Conservation (phyloP, 30 jellyfish, hydroid and myxozoan genomes). For the Aurelia aurita complex sp. Pacific region DNA sequence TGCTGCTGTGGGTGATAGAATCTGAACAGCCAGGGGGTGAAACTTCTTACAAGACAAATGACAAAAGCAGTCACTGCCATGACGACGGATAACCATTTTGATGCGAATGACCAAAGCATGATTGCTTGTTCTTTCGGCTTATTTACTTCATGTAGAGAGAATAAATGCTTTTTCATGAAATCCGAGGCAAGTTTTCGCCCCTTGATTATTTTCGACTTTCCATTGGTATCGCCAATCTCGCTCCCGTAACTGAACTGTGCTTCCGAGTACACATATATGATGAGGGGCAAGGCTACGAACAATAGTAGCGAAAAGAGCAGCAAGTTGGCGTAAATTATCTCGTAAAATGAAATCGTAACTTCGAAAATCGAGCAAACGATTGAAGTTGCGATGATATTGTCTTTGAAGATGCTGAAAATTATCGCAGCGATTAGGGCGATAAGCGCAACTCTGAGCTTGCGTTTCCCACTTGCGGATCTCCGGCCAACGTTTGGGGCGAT, state of each 20-base stretch:
- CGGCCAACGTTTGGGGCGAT: slow-evolving; percentile 33
- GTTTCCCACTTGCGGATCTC: slow-evolving; percentile 43
- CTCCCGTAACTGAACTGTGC: slow-evolving; percentile 32
- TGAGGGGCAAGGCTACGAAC: slow-evolving; percentile 27
- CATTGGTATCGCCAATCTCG: slow-evolving; percentile 4
- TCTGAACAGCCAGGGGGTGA: slow-evolving; percentile 23
- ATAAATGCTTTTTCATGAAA: slow-evolving; percentile 34
- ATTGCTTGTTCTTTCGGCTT: not conserved
- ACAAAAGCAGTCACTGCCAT: not conserved
- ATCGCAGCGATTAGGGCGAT: slow-evolving; percentile 4
- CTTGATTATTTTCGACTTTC: not conserved
- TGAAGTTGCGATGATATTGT: slow-evolving; percentile 30
- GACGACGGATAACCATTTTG: slow-evolving; percentile 6
- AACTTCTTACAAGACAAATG: slow-evolving; percentile 13
- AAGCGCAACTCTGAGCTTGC: slow-evolving; percentile 10
- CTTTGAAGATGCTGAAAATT: slow-evolving; percentile 48
- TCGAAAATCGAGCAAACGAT: slow-evolving; percentile 5
- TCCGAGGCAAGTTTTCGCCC: slow-evolving; percentile 34
- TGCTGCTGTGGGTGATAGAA: not conserved
- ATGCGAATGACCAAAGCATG: not conserved
- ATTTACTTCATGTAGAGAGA: slow-evolving; percentile 31
- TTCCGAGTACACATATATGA: slow-evolving; percentile 40
- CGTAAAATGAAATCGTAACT: slow-evolving; percentile 23
- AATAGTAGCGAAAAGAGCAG: slow-evolving; percentile 29
- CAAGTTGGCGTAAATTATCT: slow-evolving; percentile 15